phyloP scores from a whole-genome alignment of 2,888 invertebrate genomes.

The Hydroisotoma schaefferi region DNA sequence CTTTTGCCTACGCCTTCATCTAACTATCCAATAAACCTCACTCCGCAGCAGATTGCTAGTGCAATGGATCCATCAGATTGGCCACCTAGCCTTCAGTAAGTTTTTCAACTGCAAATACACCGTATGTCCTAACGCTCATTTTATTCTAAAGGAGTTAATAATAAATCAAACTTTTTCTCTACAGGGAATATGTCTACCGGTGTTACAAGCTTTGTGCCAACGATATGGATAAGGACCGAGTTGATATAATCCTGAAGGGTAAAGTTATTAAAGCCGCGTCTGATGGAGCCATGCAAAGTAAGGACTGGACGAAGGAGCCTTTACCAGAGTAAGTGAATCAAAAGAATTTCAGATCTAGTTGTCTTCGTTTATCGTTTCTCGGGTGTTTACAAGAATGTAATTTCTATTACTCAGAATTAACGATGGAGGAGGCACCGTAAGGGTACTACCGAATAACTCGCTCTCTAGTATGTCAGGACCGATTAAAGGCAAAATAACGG shows the following conservation, averaged over 20 bases:
- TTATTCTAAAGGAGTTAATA: background rate
- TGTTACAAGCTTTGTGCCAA: conserved; percentile 89
- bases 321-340: conserved; percentile 70
- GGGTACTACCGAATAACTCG: conserved; percentile 41
- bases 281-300: conserved; percentile 78
- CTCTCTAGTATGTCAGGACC: no score
- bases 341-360: background rate
- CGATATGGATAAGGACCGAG: conserved; percentile 84
- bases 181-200: conserved; percentile 76
- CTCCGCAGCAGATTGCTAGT: conserved; percentile 9
- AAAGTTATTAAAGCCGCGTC: conserved; percentile 87
- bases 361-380: background rate
- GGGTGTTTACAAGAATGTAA: background rate
- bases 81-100: conserved; percentile 46
- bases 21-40: conserved; percentile 8
- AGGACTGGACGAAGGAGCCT: conserved; percentile 93
- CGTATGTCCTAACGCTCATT: background rate
- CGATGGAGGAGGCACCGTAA: conserved; percentile 42
- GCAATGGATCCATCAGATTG: conserved; percentile 38
- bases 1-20: conserved; percentile 24
- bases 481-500: conserved; percentile 47
- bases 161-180: conserved; percentile 27
- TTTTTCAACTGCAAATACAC: background rate
- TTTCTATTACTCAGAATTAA: conserved; percentile 34
- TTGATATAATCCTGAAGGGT: conserved; percentile 89